Conservation (phyloP, 2,888 invertebrate species). For the Eilema caniola region DNA sequence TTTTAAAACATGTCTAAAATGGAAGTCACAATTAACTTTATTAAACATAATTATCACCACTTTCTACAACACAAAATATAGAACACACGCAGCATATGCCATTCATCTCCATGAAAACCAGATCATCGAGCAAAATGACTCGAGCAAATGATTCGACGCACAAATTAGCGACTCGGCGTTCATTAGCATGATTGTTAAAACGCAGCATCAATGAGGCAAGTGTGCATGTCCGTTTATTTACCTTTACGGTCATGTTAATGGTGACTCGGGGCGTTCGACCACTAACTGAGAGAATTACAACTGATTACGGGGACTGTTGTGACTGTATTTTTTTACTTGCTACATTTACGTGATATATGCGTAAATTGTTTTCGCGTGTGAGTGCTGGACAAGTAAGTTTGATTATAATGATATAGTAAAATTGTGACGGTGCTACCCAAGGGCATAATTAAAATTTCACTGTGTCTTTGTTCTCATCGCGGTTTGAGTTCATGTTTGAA, state of each 20-base stretch:
- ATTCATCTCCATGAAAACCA: slow-evolving; percentile 21
- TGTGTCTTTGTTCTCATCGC: background rate
- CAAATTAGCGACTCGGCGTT: slow-evolving; percentile 31
- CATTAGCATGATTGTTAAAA: slow-evolving; percentile 37
- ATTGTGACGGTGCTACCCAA: slow-evolving; percentile 12
- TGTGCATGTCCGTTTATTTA: slow-evolving; percentile 58
- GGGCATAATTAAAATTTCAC: slow-evolving; percentile 12
- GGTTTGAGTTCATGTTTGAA: background rate
- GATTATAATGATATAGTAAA: slow-evolving; percentile 30
- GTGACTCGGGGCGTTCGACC: slow-evolving; percentile 68
- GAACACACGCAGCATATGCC: slow-evolving; percentile 1
- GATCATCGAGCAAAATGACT: slow-evolving; percentile 33
- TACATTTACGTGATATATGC: slow-evolving; percentile 65
- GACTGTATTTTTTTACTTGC: slow-evolving; percentile 46
- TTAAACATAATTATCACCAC: slow-evolving; percentile 2
- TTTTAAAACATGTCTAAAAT: background rate
- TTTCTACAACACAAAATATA: background rate
- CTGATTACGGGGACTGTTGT: slow-evolving; percentile 76
- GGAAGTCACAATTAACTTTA: slow-evolving; percentile 1
- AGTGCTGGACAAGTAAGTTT: slow-evolving; percentile 38
- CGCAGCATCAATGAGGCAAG: slow-evolving; percentile 40
- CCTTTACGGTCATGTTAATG: slow-evolving; percentile 72
- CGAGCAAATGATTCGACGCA: slow-evolving; percentile 30
- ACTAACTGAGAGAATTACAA: slow-evolving; percentile 76
- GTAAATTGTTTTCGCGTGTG: slow-evolving; percentile 65